Percentiles rank a stretch among this genome's conserved stretches.
phyloP scores from a whole-genome alignment of 2,797 vertebrate genomes.

The Hemibagrus guttatus region DNA sequence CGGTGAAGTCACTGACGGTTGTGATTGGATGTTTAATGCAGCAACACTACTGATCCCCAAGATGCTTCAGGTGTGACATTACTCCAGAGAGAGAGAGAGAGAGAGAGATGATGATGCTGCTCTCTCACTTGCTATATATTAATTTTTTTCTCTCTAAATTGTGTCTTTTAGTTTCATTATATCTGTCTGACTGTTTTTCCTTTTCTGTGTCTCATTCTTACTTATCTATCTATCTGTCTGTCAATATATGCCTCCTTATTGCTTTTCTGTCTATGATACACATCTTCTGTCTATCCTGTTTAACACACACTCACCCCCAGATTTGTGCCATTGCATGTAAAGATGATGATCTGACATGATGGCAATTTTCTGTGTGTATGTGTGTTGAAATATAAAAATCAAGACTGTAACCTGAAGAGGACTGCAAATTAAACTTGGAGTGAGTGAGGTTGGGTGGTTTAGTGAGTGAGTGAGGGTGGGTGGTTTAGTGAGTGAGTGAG shows the following conservation, averaged over 20 bases:
- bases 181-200: background rate
- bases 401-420: background rate
- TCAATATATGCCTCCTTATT: background rate
- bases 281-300: too few relatives aligned
- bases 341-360: too few relatives aligned
- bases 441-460: too few relatives aligned
- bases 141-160: background rate
- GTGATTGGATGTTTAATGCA: background rate
- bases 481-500: too few relatives aligned
- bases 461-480: too few relatives aligned
- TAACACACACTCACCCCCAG: too few relatives aligned
- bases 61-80: background rate
- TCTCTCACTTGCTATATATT: background rate
- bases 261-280: too few relatives aligned
- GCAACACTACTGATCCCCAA: background rate
- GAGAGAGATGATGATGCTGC: background rate
- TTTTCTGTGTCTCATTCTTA: background rate
- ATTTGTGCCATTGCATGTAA: background rate
- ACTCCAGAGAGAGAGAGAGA: background rate
- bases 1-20: background rate
- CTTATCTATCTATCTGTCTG: background rate
- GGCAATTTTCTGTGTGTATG: slow-evolving; percentile 3
- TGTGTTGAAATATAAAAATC: background rate
- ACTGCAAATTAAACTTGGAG: background rate
- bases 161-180: too few relatives aligned